Conservation (phyloP, 2,797 vertebrate genomes). For the Parambassis ranga region DNA sequence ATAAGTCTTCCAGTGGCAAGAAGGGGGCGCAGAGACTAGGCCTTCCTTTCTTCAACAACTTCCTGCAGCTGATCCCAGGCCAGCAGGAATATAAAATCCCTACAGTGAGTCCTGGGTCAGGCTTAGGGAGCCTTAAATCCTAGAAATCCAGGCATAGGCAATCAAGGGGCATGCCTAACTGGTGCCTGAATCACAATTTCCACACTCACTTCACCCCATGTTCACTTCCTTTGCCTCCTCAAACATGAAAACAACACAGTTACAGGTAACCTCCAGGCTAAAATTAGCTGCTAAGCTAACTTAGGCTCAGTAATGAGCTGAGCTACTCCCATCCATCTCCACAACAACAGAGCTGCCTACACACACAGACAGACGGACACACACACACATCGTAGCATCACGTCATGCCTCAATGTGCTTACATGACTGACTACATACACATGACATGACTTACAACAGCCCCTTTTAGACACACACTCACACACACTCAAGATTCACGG, state of each 20-base stretch:
- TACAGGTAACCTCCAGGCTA: constrained; percentile 45
- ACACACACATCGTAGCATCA: constrained; percentile 25
- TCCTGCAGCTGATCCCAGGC: too few relatives aligned
- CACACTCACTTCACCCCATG: constrained; percentile 2
- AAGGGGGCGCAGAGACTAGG: too few relatives aligned
- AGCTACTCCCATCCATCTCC: constrained; percentile 43
- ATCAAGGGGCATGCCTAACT: too few relatives aligned
- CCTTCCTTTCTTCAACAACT: too few relatives aligned
- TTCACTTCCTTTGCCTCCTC: background rate
- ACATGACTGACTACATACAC: constrained; percentile 24
- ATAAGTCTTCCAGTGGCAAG: too few relatives aligned
- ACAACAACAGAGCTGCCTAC: constrained; percentile 38
- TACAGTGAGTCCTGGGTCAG: too few relatives aligned
- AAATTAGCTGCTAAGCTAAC: constrained; percentile 53
- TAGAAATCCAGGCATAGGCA: too few relatives aligned
- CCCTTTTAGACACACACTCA: background rate
- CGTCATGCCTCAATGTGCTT: constrained; percentile 39
- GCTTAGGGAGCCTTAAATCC: too few relatives aligned
- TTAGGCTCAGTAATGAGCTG: constrained; percentile 30
- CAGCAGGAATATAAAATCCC: too few relatives aligned
- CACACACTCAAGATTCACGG: background rate
- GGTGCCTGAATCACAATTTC: too few relatives aligned
- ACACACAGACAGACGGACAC: constrained; percentile 16
- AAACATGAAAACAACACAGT: constrained; percentile 2
- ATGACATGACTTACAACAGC: constrained; percentile 4